These are phyloP conservation scores for Noctuana brunneofusca DNA, from an alignment of 2,888 invertebrate genomes.

Conservation along the genomic window DNA sequence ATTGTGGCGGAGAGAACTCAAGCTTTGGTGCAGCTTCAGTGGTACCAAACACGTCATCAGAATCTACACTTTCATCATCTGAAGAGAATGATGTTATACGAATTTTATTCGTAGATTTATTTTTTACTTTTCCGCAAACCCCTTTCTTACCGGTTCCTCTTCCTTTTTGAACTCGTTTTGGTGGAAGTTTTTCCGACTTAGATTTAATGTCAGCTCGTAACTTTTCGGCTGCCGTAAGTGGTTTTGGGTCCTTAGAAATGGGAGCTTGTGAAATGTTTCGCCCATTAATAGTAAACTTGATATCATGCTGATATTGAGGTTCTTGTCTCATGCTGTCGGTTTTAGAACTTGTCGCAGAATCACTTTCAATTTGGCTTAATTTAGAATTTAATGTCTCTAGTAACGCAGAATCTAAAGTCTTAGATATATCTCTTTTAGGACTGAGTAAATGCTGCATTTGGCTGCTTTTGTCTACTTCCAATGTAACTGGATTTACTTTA, in stretches of 20 bases:
- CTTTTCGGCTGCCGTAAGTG: conserved; percentile 75
- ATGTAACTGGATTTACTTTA: conserved; percentile 87
- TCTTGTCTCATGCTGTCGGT: conserved; percentile 86
- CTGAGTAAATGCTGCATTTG: conserved; percentile 85
- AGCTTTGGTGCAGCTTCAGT: conserved; percentile 89
- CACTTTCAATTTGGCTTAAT: conserved; percentile 89
- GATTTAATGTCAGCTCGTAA: conserved; percentile 79
- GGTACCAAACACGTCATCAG: conserved; percentile 89
- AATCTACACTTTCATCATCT: conserved; percentile 89
- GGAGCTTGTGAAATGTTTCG: conserved; percentile 70
- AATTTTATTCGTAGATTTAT: conserved; percentile 86
- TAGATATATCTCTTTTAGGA: conserved; percentile 88
- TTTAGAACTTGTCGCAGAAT: conserved; percentile 88
- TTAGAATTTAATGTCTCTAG: conserved; percentile 88
- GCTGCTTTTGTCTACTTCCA: conserved; percentile 87
- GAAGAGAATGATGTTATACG: conserved; percentile 90
- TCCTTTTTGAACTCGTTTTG: conserved; percentile 85
- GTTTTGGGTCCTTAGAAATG: conserved; percentile 69
- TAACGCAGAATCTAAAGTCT: conserved; percentile 85
- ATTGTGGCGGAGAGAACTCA: conserved; percentile 90
- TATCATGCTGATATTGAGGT: conserved; percentile 79
- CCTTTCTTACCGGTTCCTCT: conserved; percentile 84
- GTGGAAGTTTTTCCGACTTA: conserved; percentile 84
- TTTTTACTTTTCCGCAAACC: conserved; percentile 82
- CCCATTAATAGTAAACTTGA: conserved; percentile 78